phyloP scores from a whole-genome alignment of 2,797 vertebrate genomes.

The Lophura swinhoii region DNA sequence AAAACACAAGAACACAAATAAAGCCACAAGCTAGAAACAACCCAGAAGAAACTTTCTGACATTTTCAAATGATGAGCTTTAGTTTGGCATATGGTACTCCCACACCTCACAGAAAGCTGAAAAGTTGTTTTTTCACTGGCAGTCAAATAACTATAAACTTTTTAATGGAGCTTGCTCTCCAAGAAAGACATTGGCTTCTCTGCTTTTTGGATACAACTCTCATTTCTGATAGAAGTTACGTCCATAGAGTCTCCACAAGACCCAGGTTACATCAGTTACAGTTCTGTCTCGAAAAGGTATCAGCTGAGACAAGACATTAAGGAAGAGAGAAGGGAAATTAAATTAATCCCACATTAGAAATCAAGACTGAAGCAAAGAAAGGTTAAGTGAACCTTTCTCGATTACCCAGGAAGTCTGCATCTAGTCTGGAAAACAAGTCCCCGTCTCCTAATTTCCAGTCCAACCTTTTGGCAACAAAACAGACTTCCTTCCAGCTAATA shows the following conservation, averaged over 20 bases:
- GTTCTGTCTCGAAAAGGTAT: background rate
- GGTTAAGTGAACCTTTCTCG: conserved; percentile 13
- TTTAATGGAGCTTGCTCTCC: background rate
- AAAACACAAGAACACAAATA: background rate
- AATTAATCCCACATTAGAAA: background rate
- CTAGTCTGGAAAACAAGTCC: background rate
- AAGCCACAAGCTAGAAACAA: background rate
- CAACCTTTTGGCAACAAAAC: conserved; percentile 1
- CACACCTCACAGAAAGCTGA: background rate
- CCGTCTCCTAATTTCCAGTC: background rate
- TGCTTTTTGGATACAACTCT: background rate
- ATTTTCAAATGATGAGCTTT: background rate
- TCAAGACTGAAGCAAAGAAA: background rate
- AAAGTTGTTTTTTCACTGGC: background rate
- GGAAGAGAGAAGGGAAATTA: conserved; percentile 23
- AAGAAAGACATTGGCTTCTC: background rate
- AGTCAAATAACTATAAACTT: background rate
- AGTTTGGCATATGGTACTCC: background rate
- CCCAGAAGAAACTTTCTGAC: background rate
- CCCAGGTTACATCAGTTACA: background rate
- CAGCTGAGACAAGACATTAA: background rate
- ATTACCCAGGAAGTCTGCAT: conserved; percentile 24
- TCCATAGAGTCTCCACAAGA: background rate
- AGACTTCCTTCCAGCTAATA: conserved; percentile 25
- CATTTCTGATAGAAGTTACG: background rate